Evolutionary conservation across 1,140 invertebrate species (phyloP).

Genomic region (Copidosoma floridanum): DNA sequence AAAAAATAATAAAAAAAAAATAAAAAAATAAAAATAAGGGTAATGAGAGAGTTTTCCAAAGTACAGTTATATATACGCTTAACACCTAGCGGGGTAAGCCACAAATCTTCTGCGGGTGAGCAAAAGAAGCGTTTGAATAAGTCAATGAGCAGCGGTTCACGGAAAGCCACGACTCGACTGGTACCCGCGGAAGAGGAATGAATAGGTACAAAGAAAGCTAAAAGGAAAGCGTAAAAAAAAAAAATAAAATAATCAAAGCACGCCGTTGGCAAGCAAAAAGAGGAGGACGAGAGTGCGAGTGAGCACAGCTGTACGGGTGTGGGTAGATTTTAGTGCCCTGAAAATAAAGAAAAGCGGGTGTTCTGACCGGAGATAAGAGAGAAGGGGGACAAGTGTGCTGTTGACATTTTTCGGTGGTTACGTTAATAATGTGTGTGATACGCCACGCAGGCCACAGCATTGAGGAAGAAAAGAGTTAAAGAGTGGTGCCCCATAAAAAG

Average conservation of each 20-base stretch:
- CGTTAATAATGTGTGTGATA: slow-evolving; percentile 55
- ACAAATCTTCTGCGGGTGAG: neutral
- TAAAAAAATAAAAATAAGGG: neutral
- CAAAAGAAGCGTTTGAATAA: slow-evolving; percentile 19
- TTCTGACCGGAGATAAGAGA: slow-evolving; percentile 33
- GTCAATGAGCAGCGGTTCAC: slow-evolving; percentile 24
- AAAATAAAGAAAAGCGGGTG: slow-evolving; percentile 37
- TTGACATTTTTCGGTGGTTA: slow-evolving; percentile 57
- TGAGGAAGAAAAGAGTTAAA: too few species aligned
- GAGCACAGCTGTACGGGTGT: neutral
- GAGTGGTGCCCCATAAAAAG: slow-evolving; percentile 50
- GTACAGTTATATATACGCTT: neutral
- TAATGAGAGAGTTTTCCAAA: neutral
- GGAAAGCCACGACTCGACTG: neutral
- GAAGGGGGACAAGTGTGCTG: slow-evolving; percentile 37
- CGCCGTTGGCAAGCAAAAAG: slow-evolving; percentile 18
- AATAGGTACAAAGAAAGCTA: too few species aligned
- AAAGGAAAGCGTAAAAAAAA: too few species aligned
- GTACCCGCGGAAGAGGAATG: neutral
- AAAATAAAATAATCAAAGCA: slow-evolving; percentile 28
- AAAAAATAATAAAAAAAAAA: too few species aligned
- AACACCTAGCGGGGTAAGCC: neutral
- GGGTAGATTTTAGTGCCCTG: slow-evolving; percentile 20
- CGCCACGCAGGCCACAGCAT: slow-evolving; percentile 40
- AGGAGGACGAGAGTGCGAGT: slow-evolving; percentile 25